phyloP scores from a whole-genome alignment of 2,113 vertebrate species.

The Tamias sibiricus region DNA sequence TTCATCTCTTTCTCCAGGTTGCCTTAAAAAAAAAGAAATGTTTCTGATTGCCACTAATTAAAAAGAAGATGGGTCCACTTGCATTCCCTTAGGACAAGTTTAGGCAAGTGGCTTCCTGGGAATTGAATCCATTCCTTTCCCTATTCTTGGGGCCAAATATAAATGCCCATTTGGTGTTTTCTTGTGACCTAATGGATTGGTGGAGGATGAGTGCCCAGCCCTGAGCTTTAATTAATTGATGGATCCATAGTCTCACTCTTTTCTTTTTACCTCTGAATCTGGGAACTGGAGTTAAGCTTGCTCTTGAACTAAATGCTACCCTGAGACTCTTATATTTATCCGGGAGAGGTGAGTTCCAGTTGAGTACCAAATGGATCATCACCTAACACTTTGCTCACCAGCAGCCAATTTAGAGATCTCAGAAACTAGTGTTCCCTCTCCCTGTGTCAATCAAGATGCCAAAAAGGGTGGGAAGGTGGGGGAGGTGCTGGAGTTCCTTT shows the following conservation, averaged over 20 bases:
- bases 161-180: conserved; percentile 83
- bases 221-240: conserved; percentile 78
- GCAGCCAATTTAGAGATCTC: neutral
- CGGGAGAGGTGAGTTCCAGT: neutral
- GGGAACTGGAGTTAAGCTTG: conserved; percentile 74
- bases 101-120: conserved; percentile 84
- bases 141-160: conserved; percentile 82
- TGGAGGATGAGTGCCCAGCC: conserved; percentile 77
- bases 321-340: conserved; percentile 58
- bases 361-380: neutral
- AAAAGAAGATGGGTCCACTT: conserved; percentile 86
- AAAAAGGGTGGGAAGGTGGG: neutral
- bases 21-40: conserved; percentile 68
- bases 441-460: neutral
- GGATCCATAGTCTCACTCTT: conserved; percentile 63
- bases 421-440: neutral
- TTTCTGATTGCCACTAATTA: conserved; percentile 88
- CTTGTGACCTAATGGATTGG: conserved; percentile 62
- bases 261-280: conserved; percentile 73
- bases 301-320: conserved; percentile 77
- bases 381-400: neutral
- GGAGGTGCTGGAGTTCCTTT: neutral
- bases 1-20: conserved; percentile 79
- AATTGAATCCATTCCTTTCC: conserved; percentile 56
- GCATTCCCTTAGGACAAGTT: conserved; percentile 85